Conservation (phyloP, 1,140 invertebrate genomes). For the Rhyacophila brunnea region DNA sequence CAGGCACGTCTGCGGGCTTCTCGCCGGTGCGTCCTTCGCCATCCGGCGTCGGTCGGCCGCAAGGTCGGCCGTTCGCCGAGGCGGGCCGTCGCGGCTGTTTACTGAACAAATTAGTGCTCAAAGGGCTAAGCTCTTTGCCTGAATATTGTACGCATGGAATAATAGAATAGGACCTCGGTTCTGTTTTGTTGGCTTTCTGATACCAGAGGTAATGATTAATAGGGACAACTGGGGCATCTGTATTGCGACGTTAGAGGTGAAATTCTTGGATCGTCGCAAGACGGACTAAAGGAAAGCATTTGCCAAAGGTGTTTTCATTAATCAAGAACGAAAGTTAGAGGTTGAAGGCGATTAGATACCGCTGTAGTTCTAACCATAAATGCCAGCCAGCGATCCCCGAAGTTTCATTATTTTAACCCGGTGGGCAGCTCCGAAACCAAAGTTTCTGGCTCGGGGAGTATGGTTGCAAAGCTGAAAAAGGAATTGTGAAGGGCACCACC, state of each 20-base stretch:
- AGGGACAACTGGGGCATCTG: conserved; percentile 72
- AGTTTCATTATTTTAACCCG: conserved; percentile 57
- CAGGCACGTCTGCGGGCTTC: conserved; percentile 50
- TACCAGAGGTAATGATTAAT: conserved; percentile 78
- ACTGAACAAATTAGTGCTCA: conserved; percentile 84
- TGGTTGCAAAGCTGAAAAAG: conserved; percentile 93
- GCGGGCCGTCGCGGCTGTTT: conserved; percentile 64
- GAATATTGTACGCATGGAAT: conserved; percentile 80
- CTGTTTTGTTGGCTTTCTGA: conserved; percentile 71
- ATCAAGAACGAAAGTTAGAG: conserved; percentile 83
- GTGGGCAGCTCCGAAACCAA: conserved; percentile 68
- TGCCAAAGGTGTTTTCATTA: conserved; percentile 82
- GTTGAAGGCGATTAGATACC: conserved; percentile 82
- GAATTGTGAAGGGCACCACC: conserved; percentile 86
- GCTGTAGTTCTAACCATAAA: conserved; percentile 86
- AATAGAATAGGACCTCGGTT: conserved; percentile 80
- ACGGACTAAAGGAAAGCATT: conserved; percentile 75
- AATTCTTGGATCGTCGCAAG: conserved; percentile 78
- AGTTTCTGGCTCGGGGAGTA: conserved; percentile 83
- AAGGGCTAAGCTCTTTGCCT: conserved; percentile 65
- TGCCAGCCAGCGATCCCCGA: conserved; percentile 73
- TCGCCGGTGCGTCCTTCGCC: conserved; percentile 45
- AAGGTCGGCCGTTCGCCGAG: conserved; percentile 54
- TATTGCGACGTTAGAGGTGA: conserved; percentile 76
- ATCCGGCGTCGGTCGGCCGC: conserved; percentile 46